These are phyloP conservation scores for Pelvicachromis taeniatus DNA, from an alignment of 2,113 vertebrate genomes.

Conservation along the genomic window DNA sequence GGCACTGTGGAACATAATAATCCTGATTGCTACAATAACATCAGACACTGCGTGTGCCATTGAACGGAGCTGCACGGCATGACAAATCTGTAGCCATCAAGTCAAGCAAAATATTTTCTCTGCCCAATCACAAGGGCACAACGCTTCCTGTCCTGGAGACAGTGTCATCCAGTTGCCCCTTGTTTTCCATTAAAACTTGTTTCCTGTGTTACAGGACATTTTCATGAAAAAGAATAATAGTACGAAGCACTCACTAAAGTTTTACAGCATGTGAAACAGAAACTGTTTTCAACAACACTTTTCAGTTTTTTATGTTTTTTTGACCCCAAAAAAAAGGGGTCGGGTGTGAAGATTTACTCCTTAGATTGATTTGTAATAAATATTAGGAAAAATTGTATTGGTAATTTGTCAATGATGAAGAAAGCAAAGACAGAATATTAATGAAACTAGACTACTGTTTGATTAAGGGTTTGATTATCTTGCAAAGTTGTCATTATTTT, in stretches of 20 bases:
- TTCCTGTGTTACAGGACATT: conserved; percentile 57
- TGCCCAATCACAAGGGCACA: conserved; percentile 63
- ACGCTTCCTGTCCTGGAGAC: conserved; percentile 65
- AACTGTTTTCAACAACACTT: not conserved
- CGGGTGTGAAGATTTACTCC: not conserved
- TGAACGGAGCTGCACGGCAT: conserved; percentile 19
- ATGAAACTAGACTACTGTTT: not conserved
- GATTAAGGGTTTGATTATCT: not conserved
- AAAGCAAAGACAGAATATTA: not conserved
- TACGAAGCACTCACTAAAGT: not conserved
- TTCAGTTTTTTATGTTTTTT: not conserved
- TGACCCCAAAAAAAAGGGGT: not conserved
- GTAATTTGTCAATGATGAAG: not conserved
- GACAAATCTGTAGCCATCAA: conserved; percentile 51
- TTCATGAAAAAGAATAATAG: conserved; percentile 4
- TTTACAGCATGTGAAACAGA: not conserved
- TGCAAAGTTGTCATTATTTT: not conserved
- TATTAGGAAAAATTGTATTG: not conserved
- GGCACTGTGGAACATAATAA: conserved; percentile 57
- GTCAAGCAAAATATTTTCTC: conserved; percentile 72
- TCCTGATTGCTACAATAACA: conserved; percentile 65
- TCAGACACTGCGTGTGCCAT: not conserved
- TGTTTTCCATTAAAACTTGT: conserved; percentile 60
- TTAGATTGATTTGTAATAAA: not conserved
- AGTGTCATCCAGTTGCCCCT: conserved; percentile 44